Percentiles rank a stretch among this genome's conserved stretches.
Conservation (phyloP, 2,113 vertebrate genomes). For the Pagrus major region DNA sequence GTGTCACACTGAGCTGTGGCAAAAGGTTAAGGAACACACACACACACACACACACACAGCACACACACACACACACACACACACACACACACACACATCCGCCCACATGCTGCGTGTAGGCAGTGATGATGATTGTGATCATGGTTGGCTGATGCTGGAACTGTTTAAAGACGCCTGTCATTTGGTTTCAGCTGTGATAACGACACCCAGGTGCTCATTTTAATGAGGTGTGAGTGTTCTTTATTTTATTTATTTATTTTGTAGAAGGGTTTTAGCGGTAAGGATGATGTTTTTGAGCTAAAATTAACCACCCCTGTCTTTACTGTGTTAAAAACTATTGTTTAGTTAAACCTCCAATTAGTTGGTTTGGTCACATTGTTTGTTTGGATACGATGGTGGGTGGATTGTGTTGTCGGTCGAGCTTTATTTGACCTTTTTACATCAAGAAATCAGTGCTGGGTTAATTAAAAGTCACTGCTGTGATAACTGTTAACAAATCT, state of each 20-base stretch:
- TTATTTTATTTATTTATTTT: neutral
- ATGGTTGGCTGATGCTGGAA: conserved; percentile 46
- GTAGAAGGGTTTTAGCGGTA: neutral
- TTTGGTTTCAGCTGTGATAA: conserved; percentile 62
- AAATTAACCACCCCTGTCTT: conserved; percentile 6
- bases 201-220: conserved; percentile 61
- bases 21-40: conserved; percentile 54
- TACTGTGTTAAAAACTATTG: neutral
- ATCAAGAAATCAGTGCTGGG: neutral
- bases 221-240: conserved; percentile 40
- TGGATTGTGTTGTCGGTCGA: neutral
- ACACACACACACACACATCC: neutral
- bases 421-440: neutral
- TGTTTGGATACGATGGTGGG: neutral
- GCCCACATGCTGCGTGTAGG: conserved; percentile 10
- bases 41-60: conserved; percentile 8
- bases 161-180: conserved; percentile 53
- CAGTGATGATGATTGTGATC: conserved; percentile 54
- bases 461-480: neutral
- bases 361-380: neutral
- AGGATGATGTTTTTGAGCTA: neutral
- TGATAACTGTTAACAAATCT: too few relatives aligned
- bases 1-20: conserved; percentile 56
- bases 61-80: conserved; percentile 17
- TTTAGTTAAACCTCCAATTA: neutral